phyloP scores from a whole-genome alignment of 1,140 invertebrate species.

The Argopecten irradians region DNA sequence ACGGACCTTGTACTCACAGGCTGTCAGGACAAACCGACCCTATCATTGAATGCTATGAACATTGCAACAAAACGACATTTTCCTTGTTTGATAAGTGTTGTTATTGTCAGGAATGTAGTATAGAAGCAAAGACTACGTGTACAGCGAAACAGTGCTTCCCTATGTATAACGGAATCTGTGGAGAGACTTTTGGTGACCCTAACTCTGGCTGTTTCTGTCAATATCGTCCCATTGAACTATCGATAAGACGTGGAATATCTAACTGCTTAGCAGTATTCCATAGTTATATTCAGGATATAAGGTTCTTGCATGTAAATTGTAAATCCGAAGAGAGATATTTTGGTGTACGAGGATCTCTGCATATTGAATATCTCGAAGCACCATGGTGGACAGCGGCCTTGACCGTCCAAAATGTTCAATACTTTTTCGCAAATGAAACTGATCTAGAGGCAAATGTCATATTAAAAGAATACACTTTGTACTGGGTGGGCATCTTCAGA shows the following conservation, averaged over 20 bases:
- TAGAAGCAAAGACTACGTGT: not conserved
- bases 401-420: not conserved
- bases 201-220: not conserved
- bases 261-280: not conserved
- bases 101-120: not conserved
- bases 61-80: not conserved
- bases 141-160: not conserved
- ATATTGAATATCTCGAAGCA: not conserved
- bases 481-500: not conserved
- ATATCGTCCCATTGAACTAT: not conserved
- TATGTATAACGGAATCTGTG: not conserved
- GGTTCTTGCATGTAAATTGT: not conserved
- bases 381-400: not conserved
- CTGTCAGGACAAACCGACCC: not conserved
- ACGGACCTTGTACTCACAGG: not conserved
- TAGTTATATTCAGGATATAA: not conserved
- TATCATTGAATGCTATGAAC: not conserved
- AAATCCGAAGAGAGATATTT: not conserved
- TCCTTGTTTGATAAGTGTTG: not conserved
- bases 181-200: not conserved
- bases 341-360: not conserved
- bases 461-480: not conserved
- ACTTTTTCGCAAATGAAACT: not conserved
- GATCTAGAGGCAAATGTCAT: not conserved
- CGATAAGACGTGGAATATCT: not conserved